Base-by-base conservation (phyloP, 2,888 invertebrate genomes). In the Mongoloraphidia duomilia region DNA sequence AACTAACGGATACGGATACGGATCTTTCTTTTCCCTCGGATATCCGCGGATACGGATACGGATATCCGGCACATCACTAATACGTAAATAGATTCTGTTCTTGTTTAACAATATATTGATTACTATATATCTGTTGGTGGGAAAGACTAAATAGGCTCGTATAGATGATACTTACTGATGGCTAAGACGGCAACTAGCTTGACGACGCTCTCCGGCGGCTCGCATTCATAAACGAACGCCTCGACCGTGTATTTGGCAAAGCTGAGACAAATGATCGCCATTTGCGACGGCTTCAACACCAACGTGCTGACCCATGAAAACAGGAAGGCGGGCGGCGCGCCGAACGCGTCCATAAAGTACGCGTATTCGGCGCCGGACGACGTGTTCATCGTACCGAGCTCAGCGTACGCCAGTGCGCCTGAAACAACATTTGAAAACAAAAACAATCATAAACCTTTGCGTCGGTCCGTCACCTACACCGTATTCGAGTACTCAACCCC, bases 321-420 rank as follows among this genome's bases (percentile, higher is more conserved):
- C 56, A 93, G 74, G 71, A 92, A 93, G 58, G 91, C 92, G 55
- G 91, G 89, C 53, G 88, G 80, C 60, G 89, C 84, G 56, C 93
- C 93, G 68, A 91, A 92, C 50, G 92, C 92, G 68, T 91, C 91
- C 86, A 91, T 88, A 71, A 92, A 91, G 70, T 94, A 93, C 57
- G 91, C 91, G 76, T 93, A 93, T 69, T 94, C 93, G 55, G 91
- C 93, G 56, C 93, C 93, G 55, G 91, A 91, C 60, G 90, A 89
- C 61, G 92, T 90, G 70, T 93, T 92, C 86, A 93, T 89, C 56
- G 93, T 93, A 63, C 93, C 93, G 66, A 94, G 71, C 73, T 94
- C 93, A 61, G 92, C 92, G 68, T 93, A 94, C 58, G 91, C 83
- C 63, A 94, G 76, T 63, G 93, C 92, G 67, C 93, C 93, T 90